Conservation (phyloP, 1,140 invertebrate genomes). For the Plutomurus gul region DNA sequence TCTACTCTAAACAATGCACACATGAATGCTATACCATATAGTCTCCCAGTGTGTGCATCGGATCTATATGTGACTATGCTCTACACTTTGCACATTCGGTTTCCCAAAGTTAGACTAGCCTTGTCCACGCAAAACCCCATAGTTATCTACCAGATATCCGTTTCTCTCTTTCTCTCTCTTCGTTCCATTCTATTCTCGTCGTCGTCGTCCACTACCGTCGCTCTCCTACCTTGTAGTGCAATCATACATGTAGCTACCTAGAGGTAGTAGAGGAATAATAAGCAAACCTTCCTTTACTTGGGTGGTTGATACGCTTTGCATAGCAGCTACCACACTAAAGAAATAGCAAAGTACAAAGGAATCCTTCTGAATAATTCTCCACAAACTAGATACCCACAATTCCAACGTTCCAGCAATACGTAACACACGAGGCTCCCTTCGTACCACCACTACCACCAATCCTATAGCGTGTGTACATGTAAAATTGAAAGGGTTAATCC, state of each 20-base stretch:
- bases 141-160: neutral
- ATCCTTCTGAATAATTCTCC: conserved; percentile 8
- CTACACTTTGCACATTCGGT: neutral
- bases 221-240: neutral
- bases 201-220: too few species aligned
- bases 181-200: neutral
- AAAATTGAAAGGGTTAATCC: too few species aligned
- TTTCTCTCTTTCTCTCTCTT: neutral
- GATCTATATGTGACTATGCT: neutral
- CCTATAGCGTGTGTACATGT: too few species aligned
- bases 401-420: neutral
- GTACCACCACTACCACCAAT: too few species aligned
- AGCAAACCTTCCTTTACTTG: neutral
- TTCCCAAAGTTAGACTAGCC: neutral
- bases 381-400: neutral
- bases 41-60: neutral
- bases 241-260: too few species aligned
- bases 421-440: neutral
- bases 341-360: conserved; percentile 16
- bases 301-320: too few species aligned
- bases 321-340: conserved; percentile 5
- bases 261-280: neutral
- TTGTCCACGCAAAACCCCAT: neutral
- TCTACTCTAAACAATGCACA: neutral
- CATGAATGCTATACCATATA: too few species aligned